Base-by-base conservation (phyloP, 2,888 invertebrate species). In the Caenorhabditis sp. region DNA sequence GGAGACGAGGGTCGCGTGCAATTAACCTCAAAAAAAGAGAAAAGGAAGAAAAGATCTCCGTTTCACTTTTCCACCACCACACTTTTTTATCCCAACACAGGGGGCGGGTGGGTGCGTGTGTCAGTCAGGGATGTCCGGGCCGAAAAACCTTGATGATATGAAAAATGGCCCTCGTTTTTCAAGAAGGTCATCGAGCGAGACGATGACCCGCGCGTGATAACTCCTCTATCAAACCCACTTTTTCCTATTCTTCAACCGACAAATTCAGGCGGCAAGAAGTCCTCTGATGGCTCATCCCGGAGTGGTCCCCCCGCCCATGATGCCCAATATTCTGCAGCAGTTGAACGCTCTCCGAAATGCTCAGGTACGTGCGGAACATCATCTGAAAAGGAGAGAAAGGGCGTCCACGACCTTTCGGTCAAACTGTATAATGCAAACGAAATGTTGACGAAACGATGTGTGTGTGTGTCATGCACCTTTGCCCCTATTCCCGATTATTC, bases 301-400 rank as follows among this genome's bases (percentile, higher is more conserved):
- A 30, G 63, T 70, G 17, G 68, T 65, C 1, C 26, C 43, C 0
- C 53, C 75, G 9, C 79, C 68, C 35, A 72, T 77, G 39, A 82
- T 82, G 82, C 82, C 82, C 17, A 80, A 73, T 39, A 72, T 82
- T 17, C 48, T 82, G 15, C 82, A 82, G 8, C 82, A 82, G 37
- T 55, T 82, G 24, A 78, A 59, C 26, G 79, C 82, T 20, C 35
- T 82, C 15, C 48, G 82, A 11, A 76, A 78, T 66, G 78, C 74
- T n/a, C 81, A 81, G 79, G 81, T 81, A 22, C 17, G 45, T 22
- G 24, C 1, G 17, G 17, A 41, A 41, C 37, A n/a, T n/a, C n/a
- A n/a, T n/a, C n/a, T n/a, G n/a, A 11, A 46, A 46, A 46, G 26
- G 13, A 13, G 26, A 43, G n/a, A 9, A n/a, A n/a, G n/a, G n/a